These are phyloP conservation scores for Melanocharis versteri DNA, from an alignment of 2,113 vertebrate genomes.

Conservation along the genomic window DNA sequence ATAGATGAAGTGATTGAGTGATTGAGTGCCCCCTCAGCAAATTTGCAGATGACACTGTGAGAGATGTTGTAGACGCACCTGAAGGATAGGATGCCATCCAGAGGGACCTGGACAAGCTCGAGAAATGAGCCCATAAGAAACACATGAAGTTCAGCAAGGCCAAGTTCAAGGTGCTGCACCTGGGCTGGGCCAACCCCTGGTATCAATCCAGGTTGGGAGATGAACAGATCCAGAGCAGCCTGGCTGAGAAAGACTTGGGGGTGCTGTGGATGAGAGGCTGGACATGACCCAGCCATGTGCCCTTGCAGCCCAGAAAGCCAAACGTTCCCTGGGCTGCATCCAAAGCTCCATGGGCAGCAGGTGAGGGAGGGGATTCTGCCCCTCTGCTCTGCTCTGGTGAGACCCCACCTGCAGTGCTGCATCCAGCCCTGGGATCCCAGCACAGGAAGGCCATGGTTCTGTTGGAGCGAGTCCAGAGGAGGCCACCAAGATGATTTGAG, in stretches of 20 bases:
- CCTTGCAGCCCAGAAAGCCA: not conserved
- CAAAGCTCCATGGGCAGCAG: fast-evolving
- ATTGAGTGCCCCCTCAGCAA: not conserved
- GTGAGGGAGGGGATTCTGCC: not conserved
- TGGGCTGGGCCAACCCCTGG: fast-evolving
- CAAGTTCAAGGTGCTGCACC: not conserved
- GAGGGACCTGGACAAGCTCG: not conserved
- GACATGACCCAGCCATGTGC: not conserved
- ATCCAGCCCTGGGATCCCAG: fast-evolving
- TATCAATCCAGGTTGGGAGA: not conserved
- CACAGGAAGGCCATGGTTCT: not conserved
- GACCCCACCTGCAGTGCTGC: not conserved
- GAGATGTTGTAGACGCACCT: not conserved
- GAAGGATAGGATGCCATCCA: not conserved
- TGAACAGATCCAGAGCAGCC: not conserved
- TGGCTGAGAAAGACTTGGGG: fast-evolving
- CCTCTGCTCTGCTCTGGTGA: not conserved
- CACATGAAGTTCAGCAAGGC: not conserved
- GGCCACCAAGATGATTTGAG: not conserved
- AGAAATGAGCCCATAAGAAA: not conserved
- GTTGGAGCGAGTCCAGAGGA: not conserved
- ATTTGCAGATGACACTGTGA: not conserved
- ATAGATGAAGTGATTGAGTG: not conserved
- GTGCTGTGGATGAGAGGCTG: not conserved
- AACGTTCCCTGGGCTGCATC: not conserved